These are phyloP conservation scores for Hemitrygon akajei DNA, from an alignment of 2,797 vertebrate species.

Conservation along the genomic window DNA sequence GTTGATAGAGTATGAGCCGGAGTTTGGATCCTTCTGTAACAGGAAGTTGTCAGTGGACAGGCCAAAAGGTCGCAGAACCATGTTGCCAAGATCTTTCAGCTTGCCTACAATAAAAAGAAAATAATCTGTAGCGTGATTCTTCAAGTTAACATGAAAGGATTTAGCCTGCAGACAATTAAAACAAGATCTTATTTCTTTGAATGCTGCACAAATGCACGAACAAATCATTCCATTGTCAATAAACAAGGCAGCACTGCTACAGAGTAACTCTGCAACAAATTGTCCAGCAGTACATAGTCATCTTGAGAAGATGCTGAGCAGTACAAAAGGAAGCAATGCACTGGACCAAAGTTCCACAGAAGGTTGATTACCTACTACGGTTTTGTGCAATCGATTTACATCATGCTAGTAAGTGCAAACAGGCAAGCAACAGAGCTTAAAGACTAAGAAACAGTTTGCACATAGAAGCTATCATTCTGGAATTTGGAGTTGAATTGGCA, in stretches of 20 bases:
- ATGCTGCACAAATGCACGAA: not conserved
- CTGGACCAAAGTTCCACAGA: not conserved
- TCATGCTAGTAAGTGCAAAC: not conserved
- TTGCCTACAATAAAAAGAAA: slow-evolving; percentile 66
- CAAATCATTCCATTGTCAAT: not conserved
- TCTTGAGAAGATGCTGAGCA: not conserved
- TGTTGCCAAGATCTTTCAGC: slow-evolving; percentile 90
- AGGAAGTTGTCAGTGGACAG: slow-evolving; percentile 96
- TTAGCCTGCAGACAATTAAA: not conserved
- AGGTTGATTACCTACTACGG: not conserved
- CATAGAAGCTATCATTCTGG: not conserved
- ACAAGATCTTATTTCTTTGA: not conserved
- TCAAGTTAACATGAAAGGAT: not conserved
- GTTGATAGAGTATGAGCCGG: slow-evolving; percentile 88
- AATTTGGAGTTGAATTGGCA: not conserved
- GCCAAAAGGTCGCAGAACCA: slow-evolving; percentile 88
- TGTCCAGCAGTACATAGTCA: not conserved
- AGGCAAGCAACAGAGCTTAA: not conserved
- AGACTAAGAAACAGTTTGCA: not conserved
- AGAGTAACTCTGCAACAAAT: not conserved
- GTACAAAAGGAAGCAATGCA: not conserved
- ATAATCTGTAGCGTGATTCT: not conserved
- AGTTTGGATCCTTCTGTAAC: slow-evolving; percentile 79
- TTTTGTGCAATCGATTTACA: not conserved
- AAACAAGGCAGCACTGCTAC: not conserved